phyloP scores from a whole-genome alignment of 2,113 vertebrate genomes.

The Balaeniceps rex region DNA sequence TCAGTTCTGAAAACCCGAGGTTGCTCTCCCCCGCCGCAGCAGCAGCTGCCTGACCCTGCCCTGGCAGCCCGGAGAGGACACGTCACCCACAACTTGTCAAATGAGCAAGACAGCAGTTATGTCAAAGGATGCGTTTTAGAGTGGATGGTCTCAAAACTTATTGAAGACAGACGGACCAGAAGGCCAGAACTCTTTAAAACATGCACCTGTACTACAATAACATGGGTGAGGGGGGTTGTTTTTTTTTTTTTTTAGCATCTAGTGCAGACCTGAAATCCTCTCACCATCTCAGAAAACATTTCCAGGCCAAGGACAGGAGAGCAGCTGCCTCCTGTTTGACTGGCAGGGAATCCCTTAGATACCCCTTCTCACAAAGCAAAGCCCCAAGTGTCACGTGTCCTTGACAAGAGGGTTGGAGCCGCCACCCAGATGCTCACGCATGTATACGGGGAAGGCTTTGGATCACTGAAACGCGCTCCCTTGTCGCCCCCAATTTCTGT shows the following conservation, averaged over 20 bases:
- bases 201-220: not conserved
- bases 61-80: no score
- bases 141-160: no score
- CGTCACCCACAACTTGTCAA: no score
- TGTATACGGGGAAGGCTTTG: no score
- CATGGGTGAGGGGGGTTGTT: no score
- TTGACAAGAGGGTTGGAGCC: not conserved
- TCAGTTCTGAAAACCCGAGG: no score
- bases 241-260: not conserved
- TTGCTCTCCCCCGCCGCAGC: no score
- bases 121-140: no score
- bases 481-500: not conserved
- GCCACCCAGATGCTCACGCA: rapidly evolving
- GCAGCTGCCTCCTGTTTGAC: not conserved
- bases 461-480: not conserved
- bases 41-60: no score
- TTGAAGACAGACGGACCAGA: not conserved
- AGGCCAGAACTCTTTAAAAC: not conserved
- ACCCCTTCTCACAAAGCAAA: not conserved
- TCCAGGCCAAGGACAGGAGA: not conserved
- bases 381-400: not conserved
- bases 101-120: no score
- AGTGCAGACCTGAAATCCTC: not conserved
- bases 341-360: not conserved
- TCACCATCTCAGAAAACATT: not conserved